phyloP scores from a whole-genome alignment of 2,888 invertebrate genomes.

The Mesorhabditis sp. region DNA sequence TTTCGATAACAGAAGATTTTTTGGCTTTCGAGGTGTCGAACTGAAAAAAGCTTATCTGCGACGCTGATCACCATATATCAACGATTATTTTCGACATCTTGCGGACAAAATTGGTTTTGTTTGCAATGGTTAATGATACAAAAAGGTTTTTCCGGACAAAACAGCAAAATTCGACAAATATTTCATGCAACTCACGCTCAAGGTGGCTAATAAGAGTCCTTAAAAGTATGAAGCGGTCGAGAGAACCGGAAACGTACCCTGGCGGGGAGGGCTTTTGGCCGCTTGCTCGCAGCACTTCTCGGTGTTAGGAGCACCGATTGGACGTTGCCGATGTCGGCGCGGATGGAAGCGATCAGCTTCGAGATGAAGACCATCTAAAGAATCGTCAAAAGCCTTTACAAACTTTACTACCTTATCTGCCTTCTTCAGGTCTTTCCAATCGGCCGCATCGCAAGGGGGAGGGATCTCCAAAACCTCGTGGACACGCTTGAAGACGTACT shows the following conservation, averaged over 20 bases:
- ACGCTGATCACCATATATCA: too few relatives aligned
- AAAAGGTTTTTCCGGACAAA: too few relatives aligned
- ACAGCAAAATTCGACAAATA: too few relatives aligned
- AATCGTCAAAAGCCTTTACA: neutral
- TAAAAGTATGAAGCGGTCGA: too few relatives aligned
- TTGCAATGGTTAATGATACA: too few relatives aligned
- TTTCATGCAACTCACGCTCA: too few relatives aligned
- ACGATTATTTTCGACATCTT: too few relatives aligned
- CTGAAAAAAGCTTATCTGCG: conserved; percentile 3
- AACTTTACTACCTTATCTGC: conserved; percentile 7
- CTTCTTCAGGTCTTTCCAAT: conserved; percentile 24
- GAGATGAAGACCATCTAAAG: conserved; percentile 10
- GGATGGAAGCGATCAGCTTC: conserved; percentile 7
- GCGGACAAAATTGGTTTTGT: too few relatives aligned
- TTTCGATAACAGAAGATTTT: conserved; percentile 17
- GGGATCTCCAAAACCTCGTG: conserved; percentile 20
- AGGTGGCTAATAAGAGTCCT: too few relatives aligned
- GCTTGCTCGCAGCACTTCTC: neutral
- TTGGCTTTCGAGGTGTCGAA: conserved; percentile 19
- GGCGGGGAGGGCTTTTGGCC: neutral
- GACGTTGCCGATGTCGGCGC: neutral
- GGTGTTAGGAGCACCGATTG: conserved; percentile 13
- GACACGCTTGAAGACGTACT: conserved; percentile 19
- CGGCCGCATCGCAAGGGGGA: conserved; percentile 22
- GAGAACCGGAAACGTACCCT: neutral